Percentiles rank a stretch among this genome's conserved stretches.
phyloP scores from a whole-genome alignment of 2,797 vertebrate genomes.

The Myripristis jacobus region DNA sequence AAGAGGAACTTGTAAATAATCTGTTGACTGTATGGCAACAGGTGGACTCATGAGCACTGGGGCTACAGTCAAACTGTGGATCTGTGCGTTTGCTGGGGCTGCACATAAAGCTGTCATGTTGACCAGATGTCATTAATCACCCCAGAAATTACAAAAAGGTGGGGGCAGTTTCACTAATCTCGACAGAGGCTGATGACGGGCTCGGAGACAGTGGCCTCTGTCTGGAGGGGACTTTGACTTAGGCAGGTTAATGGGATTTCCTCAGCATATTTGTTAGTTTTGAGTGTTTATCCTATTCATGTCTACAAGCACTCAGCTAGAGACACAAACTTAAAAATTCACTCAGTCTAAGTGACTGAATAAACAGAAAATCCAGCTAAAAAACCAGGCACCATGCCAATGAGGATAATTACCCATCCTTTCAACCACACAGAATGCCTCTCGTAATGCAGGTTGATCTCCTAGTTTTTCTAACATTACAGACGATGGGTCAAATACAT shows the following conservation, averaged over 20 bases:
- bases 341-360: too few relatives aligned
- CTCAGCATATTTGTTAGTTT: not conserved
- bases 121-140: not conserved
- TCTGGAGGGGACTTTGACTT: not conserved
- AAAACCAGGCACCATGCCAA: not conserved
- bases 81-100: not conserved
- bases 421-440: constrained; percentile 1
- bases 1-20: constrained; percentile 58
- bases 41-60: not conserved
- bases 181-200: too few relatives aligned
- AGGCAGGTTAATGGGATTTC: constrained; percentile 16
- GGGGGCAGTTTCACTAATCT: not conserved
- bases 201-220: not conserved
- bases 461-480: not conserved
- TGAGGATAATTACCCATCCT: constrained; percentile 9
- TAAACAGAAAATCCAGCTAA: too few relatives aligned
- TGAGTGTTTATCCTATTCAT: constrained; percentile 1
- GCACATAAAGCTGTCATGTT: not conserved
- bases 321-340: too few relatives aligned
- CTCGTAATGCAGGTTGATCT: constrained; percentile 7
- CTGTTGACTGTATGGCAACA: constrained; percentile 29
- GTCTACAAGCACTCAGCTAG: too few relatives aligned
- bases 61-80: not conserved
- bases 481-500: not conserved
- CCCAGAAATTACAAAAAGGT: not conserved